Percentiles rank a stretch among this genome's conserved stretches.
These are phyloP conservation scores for Luscinia megarhynchos DNA, from an alignment of 2,797 vertebrate species.

Conservation along the genomic window DNA sequence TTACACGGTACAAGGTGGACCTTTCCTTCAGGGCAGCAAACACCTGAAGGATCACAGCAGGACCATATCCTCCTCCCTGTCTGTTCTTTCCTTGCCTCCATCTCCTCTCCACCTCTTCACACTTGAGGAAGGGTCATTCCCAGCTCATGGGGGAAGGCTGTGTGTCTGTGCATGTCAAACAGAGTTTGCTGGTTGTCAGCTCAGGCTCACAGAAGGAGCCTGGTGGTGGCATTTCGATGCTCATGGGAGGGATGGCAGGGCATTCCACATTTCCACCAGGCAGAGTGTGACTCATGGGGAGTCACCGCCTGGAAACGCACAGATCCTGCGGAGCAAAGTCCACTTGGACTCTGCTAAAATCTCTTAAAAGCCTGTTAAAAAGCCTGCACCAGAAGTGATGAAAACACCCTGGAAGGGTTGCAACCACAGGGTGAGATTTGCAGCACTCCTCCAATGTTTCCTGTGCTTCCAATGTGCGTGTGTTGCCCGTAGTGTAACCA, in stretches of 20 bases:
- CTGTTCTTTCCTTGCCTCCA: background rate
- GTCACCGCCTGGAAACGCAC: accelerated
- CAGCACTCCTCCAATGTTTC: background rate
- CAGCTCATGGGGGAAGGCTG: background rate
- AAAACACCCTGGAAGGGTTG: background rate
- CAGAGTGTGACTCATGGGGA: background rate
- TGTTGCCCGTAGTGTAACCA: background rate
- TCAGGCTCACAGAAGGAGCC: background rate
- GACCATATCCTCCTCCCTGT: background rate
- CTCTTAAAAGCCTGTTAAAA: background rate
- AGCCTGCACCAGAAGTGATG: background rate
- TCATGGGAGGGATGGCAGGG: background rate
- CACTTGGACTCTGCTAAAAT: background rate
- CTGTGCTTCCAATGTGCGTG: accelerated
- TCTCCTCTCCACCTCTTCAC: background rate
- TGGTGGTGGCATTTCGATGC: background rate
- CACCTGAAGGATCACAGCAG: background rate
- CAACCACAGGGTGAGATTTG: background rate
- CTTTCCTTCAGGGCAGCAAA: background rate
- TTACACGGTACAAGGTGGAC: background rate
- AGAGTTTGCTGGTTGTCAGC: background rate
- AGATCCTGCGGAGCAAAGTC: background rate
- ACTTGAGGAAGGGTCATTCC: background rate
- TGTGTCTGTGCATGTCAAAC: background rate
- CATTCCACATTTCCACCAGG: background rate